phyloP scores from a whole-genome alignment of 2,797 vertebrate genomes.

The Tauraco hartlaubi region DNA sequence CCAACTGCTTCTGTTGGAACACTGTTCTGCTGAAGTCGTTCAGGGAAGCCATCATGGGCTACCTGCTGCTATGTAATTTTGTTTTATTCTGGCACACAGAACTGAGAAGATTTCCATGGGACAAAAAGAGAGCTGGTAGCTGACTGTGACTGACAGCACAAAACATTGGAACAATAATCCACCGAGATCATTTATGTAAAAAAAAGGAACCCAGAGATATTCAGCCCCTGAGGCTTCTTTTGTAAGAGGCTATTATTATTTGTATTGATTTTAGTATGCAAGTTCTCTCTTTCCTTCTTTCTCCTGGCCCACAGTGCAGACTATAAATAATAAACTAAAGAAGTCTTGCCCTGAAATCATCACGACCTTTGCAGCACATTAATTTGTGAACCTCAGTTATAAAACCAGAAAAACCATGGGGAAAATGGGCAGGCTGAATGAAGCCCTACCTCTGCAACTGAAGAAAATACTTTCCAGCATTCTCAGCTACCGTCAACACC shows the following conservation, averaged over 20 bases:
- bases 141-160: slow-evolving; percentile 43
- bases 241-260: slow-evolving; percentile 74
- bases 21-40: neutral
- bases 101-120: slow-evolving; percentile 16
- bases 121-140: slow-evolving; percentile 11
- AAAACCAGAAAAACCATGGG: neutral
- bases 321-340: slow-evolving; percentile 75
- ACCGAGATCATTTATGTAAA: slow-evolving; percentile 38
- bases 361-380: slow-evolving; percentile 33
- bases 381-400: slow-evolving; percentile 18
- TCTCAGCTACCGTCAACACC: neutral
- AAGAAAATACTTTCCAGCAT: neutral
- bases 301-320: slow-evolving; percentile 49
- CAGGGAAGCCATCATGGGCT: slow-evolving; percentile 13
- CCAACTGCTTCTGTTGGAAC: neutral
- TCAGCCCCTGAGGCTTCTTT: slow-evolving; percentile 55
- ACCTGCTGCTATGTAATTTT: slow-evolving; percentile 2
- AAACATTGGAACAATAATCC: slow-evolving; percentile 48
- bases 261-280: slow-evolving; percentile 79
- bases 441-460: neutral
- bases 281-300: slow-evolving; percentile 48
- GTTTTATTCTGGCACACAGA: slow-evolving; percentile 26
- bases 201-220: slow-evolving; percentile 44
- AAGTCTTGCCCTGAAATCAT: slow-evolving; percentile 49
- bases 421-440: neutral